These are phyloP conservation scores for Gymnodraco acuticeps DNA, from an alignment of 2,797 vertebrate species.

Conservation along the genomic window DNA sequence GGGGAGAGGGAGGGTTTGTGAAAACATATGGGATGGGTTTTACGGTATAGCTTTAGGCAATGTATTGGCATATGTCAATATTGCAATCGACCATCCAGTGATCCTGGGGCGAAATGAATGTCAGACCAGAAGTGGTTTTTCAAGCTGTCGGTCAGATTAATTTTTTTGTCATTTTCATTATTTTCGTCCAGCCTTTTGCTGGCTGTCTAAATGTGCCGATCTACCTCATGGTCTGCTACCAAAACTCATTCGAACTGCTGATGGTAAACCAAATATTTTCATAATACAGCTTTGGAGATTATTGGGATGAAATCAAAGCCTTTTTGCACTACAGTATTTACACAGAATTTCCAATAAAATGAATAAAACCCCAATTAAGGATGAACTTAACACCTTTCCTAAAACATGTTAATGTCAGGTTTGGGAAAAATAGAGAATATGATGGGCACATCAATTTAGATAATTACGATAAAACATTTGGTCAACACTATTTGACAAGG, in stretches of 20 bases:
- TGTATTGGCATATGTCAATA: constrained; percentile 72
- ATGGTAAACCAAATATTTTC: constrained; percentile 56
- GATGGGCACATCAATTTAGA: background rate
- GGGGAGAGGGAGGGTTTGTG: constrained; percentile 46
- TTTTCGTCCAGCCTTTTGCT: constrained; percentile 58
- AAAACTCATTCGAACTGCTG: constrained; percentile 20
- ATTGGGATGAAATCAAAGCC: constrained; percentile 64
- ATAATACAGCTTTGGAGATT: constrained; percentile 51
- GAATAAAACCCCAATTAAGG: background rate
- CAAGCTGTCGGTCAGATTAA: constrained; percentile 66
- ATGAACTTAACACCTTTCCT: constrained; percentile 11
- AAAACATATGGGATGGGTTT: constrained; percentile 54
- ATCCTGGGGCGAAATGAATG: constrained; percentile 85
- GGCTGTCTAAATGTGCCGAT: constrained; percentile 51
- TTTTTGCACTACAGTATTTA: constrained; percentile 70
- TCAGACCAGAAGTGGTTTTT: constrained; percentile 71
- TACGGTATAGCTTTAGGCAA: constrained; percentile 68
- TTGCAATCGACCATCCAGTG: constrained; percentile 82
- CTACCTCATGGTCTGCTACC: constrained; percentile 68
- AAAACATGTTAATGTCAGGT: background rate
- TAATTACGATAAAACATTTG: background rate
- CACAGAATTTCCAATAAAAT: constrained; percentile 21
- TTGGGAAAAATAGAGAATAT: background rate
- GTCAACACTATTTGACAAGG: background rate
- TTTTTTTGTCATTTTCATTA: constrained; percentile 41